phyloP scores from a whole-genome alignment of 2,113 vertebrate genomes.

The Ophiodon elongatus region DNA sequence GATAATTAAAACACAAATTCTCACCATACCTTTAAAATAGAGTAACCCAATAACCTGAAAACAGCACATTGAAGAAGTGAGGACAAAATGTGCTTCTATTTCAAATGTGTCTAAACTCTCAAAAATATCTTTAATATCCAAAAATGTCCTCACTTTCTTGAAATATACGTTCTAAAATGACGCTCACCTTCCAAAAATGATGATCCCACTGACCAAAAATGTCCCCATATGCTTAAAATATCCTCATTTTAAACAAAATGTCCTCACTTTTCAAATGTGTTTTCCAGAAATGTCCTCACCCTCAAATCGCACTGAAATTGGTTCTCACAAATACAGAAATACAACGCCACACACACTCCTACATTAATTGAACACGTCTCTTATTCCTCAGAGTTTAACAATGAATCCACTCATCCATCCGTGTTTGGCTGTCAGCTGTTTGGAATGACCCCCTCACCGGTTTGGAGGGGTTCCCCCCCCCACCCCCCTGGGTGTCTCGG shows the following conservation, averaged over 20 bases:
- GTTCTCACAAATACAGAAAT: slow-evolving; percentile 52
- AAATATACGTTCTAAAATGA: background rate
- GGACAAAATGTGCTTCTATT: background rate
- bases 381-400: slow-evolving; percentile 14
- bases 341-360: background rate
- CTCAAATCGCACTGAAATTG: background rate
- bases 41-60: background rate
- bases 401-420: slow-evolving; percentile 21
- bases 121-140: background rate
- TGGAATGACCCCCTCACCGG: slow-evolving; percentile 87
- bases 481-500: slow-evolving; percentile 77
- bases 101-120: background rate
- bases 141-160: background rate
- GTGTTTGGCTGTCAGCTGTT: slow-evolving; percentile 15
- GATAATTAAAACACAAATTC: background rate
- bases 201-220: background rate
- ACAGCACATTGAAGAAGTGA: background rate
- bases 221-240: background rate
- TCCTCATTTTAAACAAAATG: background rate
- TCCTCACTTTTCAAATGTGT: background rate
- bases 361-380: background rate
- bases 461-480: slow-evolving; percentile 82
- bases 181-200: background rate
- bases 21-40: background rate
- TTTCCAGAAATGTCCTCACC: background rate